These are phyloP conservation scores for Cactoblastis cactorum DNA, from an alignment of 2,888 invertebrate genomes.

Conservation along the genomic window DNA sequence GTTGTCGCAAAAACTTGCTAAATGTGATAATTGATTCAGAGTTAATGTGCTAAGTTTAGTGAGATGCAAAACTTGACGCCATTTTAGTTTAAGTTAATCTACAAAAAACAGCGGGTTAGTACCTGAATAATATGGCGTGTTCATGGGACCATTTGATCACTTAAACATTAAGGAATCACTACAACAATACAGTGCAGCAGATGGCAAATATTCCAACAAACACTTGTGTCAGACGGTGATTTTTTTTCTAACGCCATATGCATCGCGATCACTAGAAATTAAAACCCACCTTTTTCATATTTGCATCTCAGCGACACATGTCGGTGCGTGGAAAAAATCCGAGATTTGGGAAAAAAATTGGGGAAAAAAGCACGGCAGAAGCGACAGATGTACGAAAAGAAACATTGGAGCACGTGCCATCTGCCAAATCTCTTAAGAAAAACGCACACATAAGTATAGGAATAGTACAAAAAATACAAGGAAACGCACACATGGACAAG, in stretches of 20 bases:
- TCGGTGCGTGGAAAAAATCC: conserved; percentile 45
- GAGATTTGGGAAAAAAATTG: conserved; percentile 46
- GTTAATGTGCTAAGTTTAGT: conserved; percentile 5
- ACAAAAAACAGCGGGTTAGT: not conserved
- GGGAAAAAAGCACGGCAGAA: conserved; percentile 57
- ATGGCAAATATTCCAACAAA: conserved; percentile 55
- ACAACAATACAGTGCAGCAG: conserved; percentile 58
- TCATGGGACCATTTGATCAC: conserved; percentile 8
- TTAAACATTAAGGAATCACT: conserved; percentile 24
- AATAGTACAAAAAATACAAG: conserved; percentile 45
- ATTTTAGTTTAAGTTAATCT: not conserved
- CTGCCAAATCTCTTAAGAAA: conserved; percentile 74
- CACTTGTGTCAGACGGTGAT: conserved; percentile 67
- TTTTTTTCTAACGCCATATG: conserved; percentile 70
- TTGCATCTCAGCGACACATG: conserved; percentile 75
- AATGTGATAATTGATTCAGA: not conserved
- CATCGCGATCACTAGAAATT: conserved; percentile 51
- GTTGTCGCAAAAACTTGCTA: conserved; percentile 8
- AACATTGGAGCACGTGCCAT: conserved; percentile 73
- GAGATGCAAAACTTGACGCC: conserved; percentile 4
- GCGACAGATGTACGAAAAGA: conserved; percentile 74
- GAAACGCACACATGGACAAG: conserved; percentile 47
- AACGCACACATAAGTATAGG: conserved; percentile 48
- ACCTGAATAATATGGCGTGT: not conserved
- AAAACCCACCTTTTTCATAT: conserved; percentile 64